Evolutionary conservation across 2,888 invertebrate species (phyloP), one percentile per base, ranked within the genome.

Genomic region (Habroteleia sp.): DNA sequence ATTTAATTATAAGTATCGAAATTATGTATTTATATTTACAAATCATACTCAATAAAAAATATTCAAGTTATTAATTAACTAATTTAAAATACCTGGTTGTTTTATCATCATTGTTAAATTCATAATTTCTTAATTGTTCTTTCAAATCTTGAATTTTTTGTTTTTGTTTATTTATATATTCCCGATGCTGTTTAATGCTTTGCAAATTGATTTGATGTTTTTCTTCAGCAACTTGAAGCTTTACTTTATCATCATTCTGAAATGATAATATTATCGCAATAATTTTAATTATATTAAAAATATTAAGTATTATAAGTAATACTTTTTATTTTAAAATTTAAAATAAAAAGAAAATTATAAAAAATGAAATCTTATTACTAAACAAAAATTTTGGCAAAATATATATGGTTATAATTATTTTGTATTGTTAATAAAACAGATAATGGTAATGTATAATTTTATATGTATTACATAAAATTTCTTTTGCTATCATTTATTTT

Each of bases 141-240:
- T 27, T 25, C 13, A 44, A 27, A 7, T 44, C 13, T 5, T 25
- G 1, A 27, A 44, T 27, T 14, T 44, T 44, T 13, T 44, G 11
- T 11, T 44, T 44, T 6, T 44, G 42, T 8, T 25, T 44, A 13
- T 44, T 11, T n/a, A 44, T 25, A 13, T 27, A 44, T 7, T 27
- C 27, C 14, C 14, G 6, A 25, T 44, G 14, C 7, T 44, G 4
- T 27, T 44, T 44, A 7, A 44, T 44, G 8, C 7, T 14, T 13
- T 44, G 42, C n/a, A 44, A 20, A 20, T 39, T 17, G 25, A 11
- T 11, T 3, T 2, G 7, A 25, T 42, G 41, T 25, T 42, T 42
- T 42, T 42, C 39, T 20, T 39, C 39, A 1, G 20, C 20, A 5
- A n/a, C 14, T 35, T 35, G 35, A 1, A 35, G 6, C 7, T 35